These are phyloP conservation scores for Puma concolor DNA, from an alignment of 2,113 vertebrate species.

Conservation along the genomic window DNA sequence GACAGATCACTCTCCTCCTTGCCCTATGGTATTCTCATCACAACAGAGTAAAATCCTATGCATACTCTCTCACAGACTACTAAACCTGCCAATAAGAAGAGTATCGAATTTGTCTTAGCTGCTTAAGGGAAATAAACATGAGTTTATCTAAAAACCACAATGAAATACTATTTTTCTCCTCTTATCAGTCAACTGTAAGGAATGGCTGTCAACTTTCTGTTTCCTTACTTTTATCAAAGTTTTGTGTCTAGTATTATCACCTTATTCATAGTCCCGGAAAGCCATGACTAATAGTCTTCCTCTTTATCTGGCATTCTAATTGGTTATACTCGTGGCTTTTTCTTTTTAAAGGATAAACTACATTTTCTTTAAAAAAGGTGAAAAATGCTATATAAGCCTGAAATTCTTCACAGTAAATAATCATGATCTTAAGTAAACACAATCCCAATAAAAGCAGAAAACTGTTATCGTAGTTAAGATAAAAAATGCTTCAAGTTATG, in stretches of 20 bases:
- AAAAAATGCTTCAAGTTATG: conserved; percentile 39
- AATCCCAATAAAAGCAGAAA: conserved; percentile 27
- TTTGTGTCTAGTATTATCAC: neutral
- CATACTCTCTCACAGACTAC: neutral
- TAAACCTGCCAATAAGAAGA: neutral
- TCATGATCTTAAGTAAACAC: neutral
- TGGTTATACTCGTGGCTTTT: conserved; percentile 19
- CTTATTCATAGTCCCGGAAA: conserved; percentile 31
- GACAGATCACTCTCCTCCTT: neutral
- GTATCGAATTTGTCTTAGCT: neutral
- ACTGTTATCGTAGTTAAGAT: conserved; percentile 23
- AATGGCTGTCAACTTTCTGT: conserved; percentile 8
- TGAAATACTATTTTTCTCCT: neutral
- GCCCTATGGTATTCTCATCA: neutral
- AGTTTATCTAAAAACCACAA: neutral
- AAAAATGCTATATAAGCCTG: neutral
- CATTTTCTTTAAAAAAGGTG: neutral
- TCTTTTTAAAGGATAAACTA: conserved; percentile 26
- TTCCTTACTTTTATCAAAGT: conserved; percentile 1
- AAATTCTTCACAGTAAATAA: conserved; percentile 39
- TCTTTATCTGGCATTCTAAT: neutral
- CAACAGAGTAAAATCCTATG: neutral
- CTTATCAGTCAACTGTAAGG: neutral
- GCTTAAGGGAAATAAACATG: neutral
- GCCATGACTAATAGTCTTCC: neutral